Evolutionary conservation across 2,888 invertebrate genomes (phyloP), one percentile per base, ranked within the genome.

Genomic region (Cephus nigrinus): DNA sequence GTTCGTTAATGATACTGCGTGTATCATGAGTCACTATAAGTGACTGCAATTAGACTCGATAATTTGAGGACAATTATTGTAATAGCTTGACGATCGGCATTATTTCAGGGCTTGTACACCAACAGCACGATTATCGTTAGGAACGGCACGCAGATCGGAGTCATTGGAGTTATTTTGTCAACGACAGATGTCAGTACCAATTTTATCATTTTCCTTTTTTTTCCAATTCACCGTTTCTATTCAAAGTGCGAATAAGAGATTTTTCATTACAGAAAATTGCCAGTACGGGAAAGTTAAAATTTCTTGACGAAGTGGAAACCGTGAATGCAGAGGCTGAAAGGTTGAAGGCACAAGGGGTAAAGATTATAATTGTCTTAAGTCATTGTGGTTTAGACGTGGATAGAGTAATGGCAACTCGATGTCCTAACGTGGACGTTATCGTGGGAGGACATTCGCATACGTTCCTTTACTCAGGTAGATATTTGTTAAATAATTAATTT

Each of bases 381-480:
- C 97, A 98, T 89, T 94, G 96, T 75, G 97, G 97, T 3, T 93
- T 96, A 74, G 93, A 94, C 3, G 93, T 94, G 32, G 96, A 96
- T 84, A 92, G 93, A 92, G 88, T 92, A 40, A 94, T 97, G 81
- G 97, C 97, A 0, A 88, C 89, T 4, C 92, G 93, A 4, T 94
- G 95, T 3, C 93, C 94, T 0, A 94, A 94, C 55, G 93, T 98
- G 76, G 96, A 97, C 89, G 93, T 97, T 0, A 95, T 98, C 78
- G 95, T 98, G n/a, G 97, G 97, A 9, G 96, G 95, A 0, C 97
- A 97, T 89, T 95, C 96, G 0, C 96, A 98, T 89, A 95, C 96
- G 0, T 94, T 97, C 83, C 93, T 97, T 0, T 97, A 94, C 89
- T 95, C 95, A 30, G 90, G 90, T 89, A 36, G 69, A 76, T 40